Conservation (phyloP, 2,113 vertebrate genomes). For the Nettapus auritus region DNA sequence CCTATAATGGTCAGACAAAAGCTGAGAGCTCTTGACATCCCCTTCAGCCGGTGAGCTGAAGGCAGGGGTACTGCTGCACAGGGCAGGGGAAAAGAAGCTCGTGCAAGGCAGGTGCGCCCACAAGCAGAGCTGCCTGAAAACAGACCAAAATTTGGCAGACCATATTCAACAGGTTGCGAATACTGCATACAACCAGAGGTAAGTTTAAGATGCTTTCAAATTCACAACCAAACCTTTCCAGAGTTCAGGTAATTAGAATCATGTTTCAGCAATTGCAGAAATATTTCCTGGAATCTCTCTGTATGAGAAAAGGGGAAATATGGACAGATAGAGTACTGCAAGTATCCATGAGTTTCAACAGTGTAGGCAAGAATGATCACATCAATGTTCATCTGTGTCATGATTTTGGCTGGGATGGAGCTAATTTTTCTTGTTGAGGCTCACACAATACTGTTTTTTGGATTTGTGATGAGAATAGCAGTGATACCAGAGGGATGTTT, state of each 20-base stretch:
- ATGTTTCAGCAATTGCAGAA: neutral
- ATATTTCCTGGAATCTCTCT: neutral
- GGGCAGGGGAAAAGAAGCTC: neutral
- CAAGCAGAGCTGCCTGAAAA: too few species aligned
- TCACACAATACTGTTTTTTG: too few species aligned
- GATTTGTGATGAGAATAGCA: too few species aligned
- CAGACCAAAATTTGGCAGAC: neutral
- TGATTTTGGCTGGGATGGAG: too few species aligned
- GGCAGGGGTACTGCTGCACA: neutral
- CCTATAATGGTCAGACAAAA: rapidly evolving
- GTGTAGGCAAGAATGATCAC: neutral
- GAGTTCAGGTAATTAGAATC: neutral
- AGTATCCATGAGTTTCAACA: neutral
- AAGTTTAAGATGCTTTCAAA: neutral
- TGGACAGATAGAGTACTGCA: neutral
- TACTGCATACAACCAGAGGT: neutral
- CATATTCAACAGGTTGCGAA: neutral
- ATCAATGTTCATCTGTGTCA: neutral
- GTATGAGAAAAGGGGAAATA: neutral
- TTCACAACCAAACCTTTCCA: neutral
- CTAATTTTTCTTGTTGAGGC: too few species aligned
- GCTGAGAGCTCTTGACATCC: neutral
- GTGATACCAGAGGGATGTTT: too few species aligned
- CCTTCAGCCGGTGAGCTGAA: neutral
- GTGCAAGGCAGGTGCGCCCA: neutral